Conservation (phyloP, 2,888 invertebrate species). For the Ochropleura leucogaster region DNA sequence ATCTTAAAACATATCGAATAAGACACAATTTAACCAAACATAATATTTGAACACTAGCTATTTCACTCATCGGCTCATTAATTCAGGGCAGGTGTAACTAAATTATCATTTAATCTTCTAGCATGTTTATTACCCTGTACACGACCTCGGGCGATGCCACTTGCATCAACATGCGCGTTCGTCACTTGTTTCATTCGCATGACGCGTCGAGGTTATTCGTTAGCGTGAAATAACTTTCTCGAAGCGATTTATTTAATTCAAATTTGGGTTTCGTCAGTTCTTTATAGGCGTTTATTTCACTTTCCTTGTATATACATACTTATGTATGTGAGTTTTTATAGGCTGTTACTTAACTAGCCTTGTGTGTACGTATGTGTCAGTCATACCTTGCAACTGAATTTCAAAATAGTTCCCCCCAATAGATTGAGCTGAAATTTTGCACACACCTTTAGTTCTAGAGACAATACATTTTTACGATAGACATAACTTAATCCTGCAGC, state of each 20-base stretch:
- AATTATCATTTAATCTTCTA: slow-evolving; percentile 15
- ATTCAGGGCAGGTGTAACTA: slow-evolving; percentile 33
- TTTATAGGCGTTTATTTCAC: too few relatives aligned
- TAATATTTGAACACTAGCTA: not conserved
- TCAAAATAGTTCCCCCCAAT: too few relatives aligned
- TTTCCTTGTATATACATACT: too few relatives aligned
- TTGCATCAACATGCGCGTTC: not conserved
- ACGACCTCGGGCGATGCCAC: not conserved
- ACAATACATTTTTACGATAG: too few relatives aligned
- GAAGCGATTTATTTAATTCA: not conserved
- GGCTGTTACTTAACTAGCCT: too few relatives aligned
- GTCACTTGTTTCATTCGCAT: not conserved
- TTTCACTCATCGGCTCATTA: slow-evolving; percentile 6
- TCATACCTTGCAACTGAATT: too few relatives aligned
- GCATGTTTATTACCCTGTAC: not conserved
- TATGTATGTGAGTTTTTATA: too few relatives aligned
- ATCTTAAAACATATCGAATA: not conserved
- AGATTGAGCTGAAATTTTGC: too few relatives aligned
- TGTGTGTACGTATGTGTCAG: too few relatives aligned
- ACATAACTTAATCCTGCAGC: too few relatives aligned
- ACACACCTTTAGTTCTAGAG: too few relatives aligned
- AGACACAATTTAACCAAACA: not conserved
- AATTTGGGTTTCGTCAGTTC: not conserved
- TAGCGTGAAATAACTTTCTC: not conserved
- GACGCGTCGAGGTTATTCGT: not conserved